These are phyloP conservation scores for Taenaris catops DNA, from an alignment of 2,888 invertebrate genomes.

Conservation along the genomic window DNA sequence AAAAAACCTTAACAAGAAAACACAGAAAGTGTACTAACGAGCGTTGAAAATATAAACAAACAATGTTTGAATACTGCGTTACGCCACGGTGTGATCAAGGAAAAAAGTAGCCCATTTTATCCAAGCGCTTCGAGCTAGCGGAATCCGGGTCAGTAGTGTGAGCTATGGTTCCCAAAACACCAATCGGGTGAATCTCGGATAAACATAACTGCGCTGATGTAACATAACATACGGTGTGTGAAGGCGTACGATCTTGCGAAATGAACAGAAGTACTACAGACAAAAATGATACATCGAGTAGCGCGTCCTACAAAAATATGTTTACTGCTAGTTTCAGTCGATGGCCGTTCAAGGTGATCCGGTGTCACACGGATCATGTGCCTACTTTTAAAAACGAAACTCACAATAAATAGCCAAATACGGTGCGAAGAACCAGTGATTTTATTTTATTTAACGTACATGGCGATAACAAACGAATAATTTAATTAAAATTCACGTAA, in stretches of 20 bases:
- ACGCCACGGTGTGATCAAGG: constrained; percentile 25
- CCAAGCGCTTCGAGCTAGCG: constrained; percentile 45
- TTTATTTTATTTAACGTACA: too few relatives aligned
- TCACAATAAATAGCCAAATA: too few relatives aligned
- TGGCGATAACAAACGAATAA: too few relatives aligned
- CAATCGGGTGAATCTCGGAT: constrained; percentile 49
- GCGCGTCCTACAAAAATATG: constrained; percentile 43
- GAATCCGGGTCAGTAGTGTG: constrained; percentile 68
- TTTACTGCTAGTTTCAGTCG: constrained; percentile 20
- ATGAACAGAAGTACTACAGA: constrained; percentile 44
- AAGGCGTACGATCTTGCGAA: constrained; percentile 53
- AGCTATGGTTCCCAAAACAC: constrained; percentile 55
- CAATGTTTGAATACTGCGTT: constrained; percentile 6
- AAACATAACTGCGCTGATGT: constrained; percentile 62
- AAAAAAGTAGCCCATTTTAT: constrained; percentile 25
- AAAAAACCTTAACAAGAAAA: too few relatives aligned
- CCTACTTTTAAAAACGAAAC: too few relatives aligned
- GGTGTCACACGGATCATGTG: constrained; percentile 45
- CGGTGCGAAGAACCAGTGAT: too few relatives aligned
- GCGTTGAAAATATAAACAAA: constrained; percentile 9
- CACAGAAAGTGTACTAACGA: too few relatives aligned
- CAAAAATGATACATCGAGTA: constrained; percentile 45
- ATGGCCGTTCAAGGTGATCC: constrained; percentile 54
- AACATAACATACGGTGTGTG: constrained; percentile 41
- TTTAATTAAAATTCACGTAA: too few relatives aligned